A percentile compares a stretch with the other conserved stretches of the same genome.
Evolutionary conservation across 2,113 vertebrate species (phyloP).

Genomic region (Neodontobutis hainanensis): DNA sequence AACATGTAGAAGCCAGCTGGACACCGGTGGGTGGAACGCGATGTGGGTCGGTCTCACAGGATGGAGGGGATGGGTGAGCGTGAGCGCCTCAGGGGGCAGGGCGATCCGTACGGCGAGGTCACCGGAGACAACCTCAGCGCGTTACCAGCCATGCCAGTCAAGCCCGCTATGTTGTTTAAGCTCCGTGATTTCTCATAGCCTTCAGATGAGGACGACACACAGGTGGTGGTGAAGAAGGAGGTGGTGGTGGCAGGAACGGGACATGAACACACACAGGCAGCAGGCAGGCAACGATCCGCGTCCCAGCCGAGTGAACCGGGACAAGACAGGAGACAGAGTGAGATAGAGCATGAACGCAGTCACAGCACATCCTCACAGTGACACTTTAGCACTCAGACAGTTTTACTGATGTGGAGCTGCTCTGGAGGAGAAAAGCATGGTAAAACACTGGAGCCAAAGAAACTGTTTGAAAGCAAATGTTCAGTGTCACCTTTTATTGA

Average conservation of each 20-base stretch:
- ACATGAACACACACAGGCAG: conserved; percentile 78
- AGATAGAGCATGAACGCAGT: conserved; percentile 78
- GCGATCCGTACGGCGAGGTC: conserved; percentile 92
- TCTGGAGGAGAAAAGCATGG: conserved; percentile 2
- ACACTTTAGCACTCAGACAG: conserved; percentile 1
- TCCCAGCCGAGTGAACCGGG: conserved; percentile 82
- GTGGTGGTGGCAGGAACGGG: conserved; percentile 75
- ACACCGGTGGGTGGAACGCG: conserved; percentile 20
- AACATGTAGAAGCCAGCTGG: conserved; percentile 62
- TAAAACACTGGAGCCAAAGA: conserved; percentile 6
- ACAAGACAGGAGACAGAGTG: conserved; percentile 82
- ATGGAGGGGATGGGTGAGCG: conserved; percentile 95
- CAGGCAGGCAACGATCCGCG: conserved; percentile 70
- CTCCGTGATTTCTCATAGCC: conserved; percentile 96
- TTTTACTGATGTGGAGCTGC: conserved; percentile 7
- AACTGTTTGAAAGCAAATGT: neutral
- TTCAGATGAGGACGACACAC: conserved; percentile 83
- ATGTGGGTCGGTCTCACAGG: conserved; percentile 77
- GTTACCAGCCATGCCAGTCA: conserved; percentile 83
- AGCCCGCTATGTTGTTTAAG: conserved; percentile 95
- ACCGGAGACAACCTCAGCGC: conserved; percentile 92
- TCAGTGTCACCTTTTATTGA: too few relatives aligned
- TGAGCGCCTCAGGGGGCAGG: conserved; percentile 91
- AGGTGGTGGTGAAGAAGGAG: conserved; percentile 71
- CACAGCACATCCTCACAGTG: conserved; percentile 37